phyloP scores from a whole-genome alignment of 2,888 invertebrate genomes.

The Bellardia pandia region DNA sequence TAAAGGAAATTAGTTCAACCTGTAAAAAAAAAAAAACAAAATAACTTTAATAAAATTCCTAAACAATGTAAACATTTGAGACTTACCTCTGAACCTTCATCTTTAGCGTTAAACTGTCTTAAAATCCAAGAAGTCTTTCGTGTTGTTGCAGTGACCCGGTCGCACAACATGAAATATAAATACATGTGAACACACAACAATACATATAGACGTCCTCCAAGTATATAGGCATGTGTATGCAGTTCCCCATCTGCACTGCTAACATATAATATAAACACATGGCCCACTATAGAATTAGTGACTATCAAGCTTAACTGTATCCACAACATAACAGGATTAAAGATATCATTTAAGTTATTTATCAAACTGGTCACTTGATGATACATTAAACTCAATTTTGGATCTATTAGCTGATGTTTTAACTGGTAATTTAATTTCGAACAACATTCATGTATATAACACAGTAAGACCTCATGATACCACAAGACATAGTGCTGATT shows the following conservation, averaged over 20 bases:
- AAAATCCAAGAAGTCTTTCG: slow-evolving; percentile 41
- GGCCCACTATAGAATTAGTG: slow-evolving; percentile 56
- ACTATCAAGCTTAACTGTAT: slow-evolving; percentile 45
- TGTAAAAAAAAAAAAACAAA: slow-evolving; percentile 11
- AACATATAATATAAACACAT: slow-evolving; percentile 29
- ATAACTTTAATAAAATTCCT: neutral
- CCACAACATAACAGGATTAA: slow-evolving; percentile 18
- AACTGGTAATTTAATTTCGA: slow-evolving; percentile 60
- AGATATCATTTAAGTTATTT: slow-evolving; percentile 38
- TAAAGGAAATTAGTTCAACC: slow-evolving; percentile 55
- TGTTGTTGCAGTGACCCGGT: slow-evolving; percentile 14
- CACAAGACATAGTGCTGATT: slow-evolving; percentile 47
- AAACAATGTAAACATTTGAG: neutral
- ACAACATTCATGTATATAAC: slow-evolving; percentile 42
- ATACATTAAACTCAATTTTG: slow-evolving; percentile 53
- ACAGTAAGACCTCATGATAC: slow-evolving; percentile 38
- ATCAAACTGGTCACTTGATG: slow-evolving; percentile 29
- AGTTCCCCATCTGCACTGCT: neutral
- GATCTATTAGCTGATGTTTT: slow-evolving; percentile 26
- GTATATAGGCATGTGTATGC: slow-evolving; percentile 28
- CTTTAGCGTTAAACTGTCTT: neutral
- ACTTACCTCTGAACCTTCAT: neutral
- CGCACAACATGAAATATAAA: slow-evolving; percentile 55
- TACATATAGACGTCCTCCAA: slow-evolving; percentile 50
- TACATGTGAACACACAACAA: slow-evolving; percentile 42